Conservation (phyloP, 2,113 vertebrate genomes). For the Chaenocephalus aceratus region DNA sequence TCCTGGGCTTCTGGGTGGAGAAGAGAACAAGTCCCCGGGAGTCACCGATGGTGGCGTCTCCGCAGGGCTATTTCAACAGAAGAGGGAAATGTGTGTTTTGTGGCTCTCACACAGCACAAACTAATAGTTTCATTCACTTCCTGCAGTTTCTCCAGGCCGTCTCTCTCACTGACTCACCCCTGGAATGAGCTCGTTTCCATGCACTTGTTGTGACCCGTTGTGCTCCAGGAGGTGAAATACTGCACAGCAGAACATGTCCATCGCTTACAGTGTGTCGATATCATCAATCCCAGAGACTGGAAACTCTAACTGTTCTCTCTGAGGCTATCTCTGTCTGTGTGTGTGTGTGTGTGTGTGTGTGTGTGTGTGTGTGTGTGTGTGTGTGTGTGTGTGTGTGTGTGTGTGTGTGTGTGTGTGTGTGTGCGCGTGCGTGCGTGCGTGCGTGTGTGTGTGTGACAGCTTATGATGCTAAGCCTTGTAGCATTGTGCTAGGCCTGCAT, state of each 20-base stretch:
- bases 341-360: slow-evolving; percentile 28
- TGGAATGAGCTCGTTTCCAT: slow-evolving; percentile 49
- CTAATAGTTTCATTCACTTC: slow-evolving; percentile 69
- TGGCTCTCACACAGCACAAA: slow-evolving; percentile 49
- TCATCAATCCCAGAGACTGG: slow-evolving; percentile 55
- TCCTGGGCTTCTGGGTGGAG: slow-evolving; percentile 56
- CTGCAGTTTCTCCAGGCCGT: slow-evolving; percentile 50
- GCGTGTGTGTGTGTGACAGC: slow-evolving; percentile 63
- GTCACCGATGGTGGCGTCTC: slow-evolving; percentile 61
- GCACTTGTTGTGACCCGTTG: slow-evolving; percentile 65
- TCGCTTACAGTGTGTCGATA: slow-evolving; percentile 50
- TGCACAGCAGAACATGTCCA: slow-evolving; percentile 48
- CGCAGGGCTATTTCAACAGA: slow-evolving; percentile 66
- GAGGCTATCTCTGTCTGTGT: neutral
- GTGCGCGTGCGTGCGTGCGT: slow-evolving; percentile 13
- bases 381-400: slow-evolving; percentile 9
- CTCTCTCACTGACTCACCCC: slow-evolving; percentile 53
- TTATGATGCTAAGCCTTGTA: slow-evolving; percentile 72
- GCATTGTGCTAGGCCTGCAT: slow-evolving; percentile 52
- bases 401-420: neutral
- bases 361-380: neutral
- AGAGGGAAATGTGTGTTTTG: slow-evolving; percentile 63
- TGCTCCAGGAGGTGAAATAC: slow-evolving; percentile 54
- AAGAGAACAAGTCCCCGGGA: slow-evolving; percentile 53
- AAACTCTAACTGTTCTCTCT: slow-evolving; percentile 6